These are phyloP conservation scores for Ptilorrhoa leucosticta DNA, from an alignment of 2,113 vertebrate genomes.

Conservation along the genomic window DNA sequence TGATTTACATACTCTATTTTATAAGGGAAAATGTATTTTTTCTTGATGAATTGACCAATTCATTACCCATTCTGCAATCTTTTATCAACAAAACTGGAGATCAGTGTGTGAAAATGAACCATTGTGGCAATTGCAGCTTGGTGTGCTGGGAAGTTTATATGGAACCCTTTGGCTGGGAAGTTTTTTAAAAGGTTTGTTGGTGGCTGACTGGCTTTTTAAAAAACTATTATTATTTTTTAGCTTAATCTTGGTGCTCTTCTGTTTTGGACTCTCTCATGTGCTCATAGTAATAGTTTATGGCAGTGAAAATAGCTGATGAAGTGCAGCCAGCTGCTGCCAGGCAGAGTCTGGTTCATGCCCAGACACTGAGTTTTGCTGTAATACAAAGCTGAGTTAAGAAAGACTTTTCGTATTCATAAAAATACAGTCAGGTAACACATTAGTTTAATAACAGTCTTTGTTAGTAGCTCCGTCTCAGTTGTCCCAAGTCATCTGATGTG, in stretches of 20 bases:
- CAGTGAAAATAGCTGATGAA: background rate
- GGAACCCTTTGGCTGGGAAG: background rate
- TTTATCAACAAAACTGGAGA: background rate
- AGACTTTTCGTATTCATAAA: background rate
- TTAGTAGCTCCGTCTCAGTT: background rate
- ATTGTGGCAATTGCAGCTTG: background rate
- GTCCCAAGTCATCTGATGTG: background rate
- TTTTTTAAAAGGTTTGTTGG: background rate
- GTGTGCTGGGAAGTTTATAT: background rate
- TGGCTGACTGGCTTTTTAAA: background rate
- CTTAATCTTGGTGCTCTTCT: background rate
- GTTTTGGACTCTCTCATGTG: background rate
- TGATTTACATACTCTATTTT: background rate
- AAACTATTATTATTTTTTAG: background rate
- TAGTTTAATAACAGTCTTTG: background rate
- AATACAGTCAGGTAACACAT: background rate
- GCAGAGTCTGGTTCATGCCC: background rate
- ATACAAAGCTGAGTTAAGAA: background rate
- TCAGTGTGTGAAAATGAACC: background rate
- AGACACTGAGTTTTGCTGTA: background rate
- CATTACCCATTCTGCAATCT: fast-evolving
- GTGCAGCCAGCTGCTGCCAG: background rate
- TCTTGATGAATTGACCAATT: background rate
- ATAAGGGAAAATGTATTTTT: background rate
- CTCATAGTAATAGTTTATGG: background rate